These are phyloP conservation scores for Lithophane ornitopus DNA, from an alignment of 2,888 invertebrate genomes.

Conservation along the genomic window DNA sequence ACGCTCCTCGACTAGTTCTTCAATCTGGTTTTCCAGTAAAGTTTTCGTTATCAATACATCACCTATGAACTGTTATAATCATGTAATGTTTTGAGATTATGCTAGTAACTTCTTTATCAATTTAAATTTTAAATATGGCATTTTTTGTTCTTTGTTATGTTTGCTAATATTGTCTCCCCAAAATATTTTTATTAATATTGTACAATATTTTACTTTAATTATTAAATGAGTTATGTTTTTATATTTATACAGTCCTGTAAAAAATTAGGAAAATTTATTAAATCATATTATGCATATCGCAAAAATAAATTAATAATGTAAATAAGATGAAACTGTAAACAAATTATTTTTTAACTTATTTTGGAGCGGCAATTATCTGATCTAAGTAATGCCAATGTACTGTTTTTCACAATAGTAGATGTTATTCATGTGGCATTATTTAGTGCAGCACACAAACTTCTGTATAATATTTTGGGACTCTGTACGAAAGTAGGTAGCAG, in stretches of 20 bases:
- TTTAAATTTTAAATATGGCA: slow-evolving; percentile 72
- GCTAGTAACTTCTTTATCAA: slow-evolving; percentile 77
- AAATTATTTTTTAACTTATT: slow-evolving; percentile 83
- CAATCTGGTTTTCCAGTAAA: slow-evolving; percentile 59
- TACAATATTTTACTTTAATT: slow-evolving; percentile 82
- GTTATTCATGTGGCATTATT: slow-evolving; percentile 69
- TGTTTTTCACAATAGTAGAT: slow-evolving; percentile 38
- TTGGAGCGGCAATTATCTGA: slow-evolving; percentile 70
- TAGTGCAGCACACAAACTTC: slow-evolving; percentile 64
- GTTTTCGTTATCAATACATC: slow-evolving; percentile 72
- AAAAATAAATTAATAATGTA: slow-evolving; percentile 80
- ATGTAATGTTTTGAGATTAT: slow-evolving; percentile 83
- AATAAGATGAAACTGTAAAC: slow-evolving; percentile 80
- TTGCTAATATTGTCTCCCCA: slow-evolving; percentile 83
- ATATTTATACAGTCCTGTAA: slow-evolving; percentile 82
- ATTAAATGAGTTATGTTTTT: slow-evolving; percentile 83
- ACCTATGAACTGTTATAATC: slow-evolving; percentile 71
- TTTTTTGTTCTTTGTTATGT: slow-evolving; percentile 88
- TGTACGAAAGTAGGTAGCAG: slow-evolving; percentile 70
- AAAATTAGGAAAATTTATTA: slow-evolving; percentile 83
- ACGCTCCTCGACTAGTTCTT: slow-evolving; percentile 62
- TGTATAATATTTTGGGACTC: slow-evolving; percentile 75
- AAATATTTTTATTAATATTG: slow-evolving; percentile 84
- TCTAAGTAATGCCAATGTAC: slow-evolving; percentile 66
- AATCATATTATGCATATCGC: slow-evolving; percentile 84